Base-by-base conservation (phyloP, 2,888 invertebrate species). In the Temnothorax unifasciatus region DNA sequence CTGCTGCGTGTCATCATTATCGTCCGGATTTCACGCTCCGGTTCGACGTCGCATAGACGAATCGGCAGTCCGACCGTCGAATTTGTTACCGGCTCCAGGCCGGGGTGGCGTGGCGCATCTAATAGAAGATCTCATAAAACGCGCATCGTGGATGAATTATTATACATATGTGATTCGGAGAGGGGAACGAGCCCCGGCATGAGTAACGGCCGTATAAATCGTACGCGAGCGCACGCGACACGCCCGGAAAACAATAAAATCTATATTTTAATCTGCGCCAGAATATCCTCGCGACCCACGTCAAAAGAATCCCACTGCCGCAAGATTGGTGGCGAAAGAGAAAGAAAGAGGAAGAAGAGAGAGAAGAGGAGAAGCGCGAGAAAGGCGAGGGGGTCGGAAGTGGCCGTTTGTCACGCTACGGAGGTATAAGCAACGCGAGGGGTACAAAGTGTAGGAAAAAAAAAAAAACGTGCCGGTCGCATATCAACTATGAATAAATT, bases 211-310 rank as follows among this genome's bases (percentile, higher is more conserved):
- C 90, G 85, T 90, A 93, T 93, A 93, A 93, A 93, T 93, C 91
- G 91, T 87, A 82, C 85, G 87, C 85, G 90, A 90, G 88, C 87
- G 90, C 88, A 85, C 83, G 86, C 84, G 88, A 86, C 90, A 86
- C 90, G 87, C 86, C 88, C 89, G 90, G 90, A 91, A 93, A 93
- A 93, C 94, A 93, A 94, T 94, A 93, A 94, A 94, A 93, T 93
- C 93, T 93, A 93, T 94, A 94, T 93, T 94, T 93, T 93, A 94
- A 94, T 93, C 92, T 90, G 88, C 90, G 90, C 87, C 87, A 85
- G 92, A 90, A 84, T 85, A 75, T 83, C 85, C 83, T 87, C 84
- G 68, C 87, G 69, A 76, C 73, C 79, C 83, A 69, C 81, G 84
- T 86, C 90, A 85, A 74, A 88, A 86, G 88, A 76, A 87, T 86